Conservation (phyloP, 1,140 invertebrate species). For the Papilio xuthus region DNA sequence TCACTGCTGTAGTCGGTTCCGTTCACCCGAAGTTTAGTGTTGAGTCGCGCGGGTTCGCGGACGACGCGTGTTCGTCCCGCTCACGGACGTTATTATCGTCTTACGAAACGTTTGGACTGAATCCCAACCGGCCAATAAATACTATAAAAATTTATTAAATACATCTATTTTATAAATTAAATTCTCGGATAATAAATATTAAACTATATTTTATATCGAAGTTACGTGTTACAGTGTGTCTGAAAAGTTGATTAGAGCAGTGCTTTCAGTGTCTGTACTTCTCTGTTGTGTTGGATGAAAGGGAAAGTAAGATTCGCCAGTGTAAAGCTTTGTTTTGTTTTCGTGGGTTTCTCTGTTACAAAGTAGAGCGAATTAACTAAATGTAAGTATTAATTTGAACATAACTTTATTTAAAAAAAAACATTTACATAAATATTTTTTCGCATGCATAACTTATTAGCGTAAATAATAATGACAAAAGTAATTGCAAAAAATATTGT, state of each 20-base stretch:
- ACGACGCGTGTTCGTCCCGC: conserved; percentile 57
- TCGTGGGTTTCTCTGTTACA: conserved; percentile 68
- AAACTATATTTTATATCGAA: conserved; percentile 39
- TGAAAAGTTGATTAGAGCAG: conserved; percentile 70
- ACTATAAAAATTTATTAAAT: conserved; percentile 36
- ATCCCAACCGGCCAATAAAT: conserved; percentile 53
- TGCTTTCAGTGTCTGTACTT: conserved; percentile 76
- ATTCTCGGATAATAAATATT: conserved; percentile 15
- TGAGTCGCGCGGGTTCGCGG: conserved; percentile 69
- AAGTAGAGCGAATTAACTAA: conserved; percentile 68
- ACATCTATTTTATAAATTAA: conserved; percentile 16
- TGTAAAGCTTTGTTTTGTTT: conserved; percentile 70
- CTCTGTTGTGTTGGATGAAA: conserved; percentile 61
- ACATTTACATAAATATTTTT: not conserved
- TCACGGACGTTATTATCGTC: conserved; percentile 59
- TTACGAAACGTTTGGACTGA: conserved; percentile 62
- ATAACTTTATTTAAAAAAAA: conserved; percentile 4
- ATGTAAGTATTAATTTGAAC: conserved; percentile 60
- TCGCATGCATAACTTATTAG: not conserved
- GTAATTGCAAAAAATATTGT: no score
- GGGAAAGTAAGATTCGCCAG: conserved; percentile 66
- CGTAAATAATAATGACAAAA: not conserved
- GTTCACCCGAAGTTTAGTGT: conserved; percentile 68
- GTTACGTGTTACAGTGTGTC: conserved; percentile 57
- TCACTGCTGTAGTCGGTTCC: conserved; percentile 46